Evolutionary conservation across 2,797 vertebrate species (phyloP).

Genomic region (Octomys mimax): DNA sequence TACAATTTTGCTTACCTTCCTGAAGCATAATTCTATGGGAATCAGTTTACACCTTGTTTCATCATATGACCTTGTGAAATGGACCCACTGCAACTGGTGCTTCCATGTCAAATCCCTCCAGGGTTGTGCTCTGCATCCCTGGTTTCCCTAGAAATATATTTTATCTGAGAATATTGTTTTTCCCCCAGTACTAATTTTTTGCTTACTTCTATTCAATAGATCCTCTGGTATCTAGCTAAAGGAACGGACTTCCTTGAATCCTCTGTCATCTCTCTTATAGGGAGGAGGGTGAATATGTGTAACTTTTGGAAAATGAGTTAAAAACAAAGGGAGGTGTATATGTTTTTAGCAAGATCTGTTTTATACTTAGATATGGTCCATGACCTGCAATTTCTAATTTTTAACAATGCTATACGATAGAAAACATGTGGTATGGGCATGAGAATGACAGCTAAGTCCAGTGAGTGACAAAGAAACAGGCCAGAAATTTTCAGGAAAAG

Average conservation of each 20-base stretch:
- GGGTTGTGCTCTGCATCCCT: too few relatives aligned
- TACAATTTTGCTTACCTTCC: neutral
- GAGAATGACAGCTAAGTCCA: neutral
- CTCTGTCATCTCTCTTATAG: neutral
- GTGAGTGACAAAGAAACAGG: neutral
- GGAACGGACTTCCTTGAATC: neutral
- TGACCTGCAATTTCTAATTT: neutral
- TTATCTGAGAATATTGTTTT: neutral
- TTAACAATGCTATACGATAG: neutral
- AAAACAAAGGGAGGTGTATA: neutral
- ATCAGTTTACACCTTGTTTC: neutral
- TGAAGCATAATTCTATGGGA: neutral
- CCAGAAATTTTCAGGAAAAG: neutral
- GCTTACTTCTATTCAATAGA: neutral
- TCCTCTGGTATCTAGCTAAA: neutral
- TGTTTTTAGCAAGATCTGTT: neutral
- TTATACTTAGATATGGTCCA: neutral
- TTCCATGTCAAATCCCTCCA: neutral
- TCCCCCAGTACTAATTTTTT: neutral
- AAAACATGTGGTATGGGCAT: neutral
- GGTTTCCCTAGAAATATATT: neutral
- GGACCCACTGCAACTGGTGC: neutral
- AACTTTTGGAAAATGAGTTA: neutral
- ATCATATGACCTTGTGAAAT: neutral
- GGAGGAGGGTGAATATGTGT: neutral